phyloP scores from a whole-genome alignment of 2,113 vertebrate species.

The Nothoprocta pentlandii region DNA sequence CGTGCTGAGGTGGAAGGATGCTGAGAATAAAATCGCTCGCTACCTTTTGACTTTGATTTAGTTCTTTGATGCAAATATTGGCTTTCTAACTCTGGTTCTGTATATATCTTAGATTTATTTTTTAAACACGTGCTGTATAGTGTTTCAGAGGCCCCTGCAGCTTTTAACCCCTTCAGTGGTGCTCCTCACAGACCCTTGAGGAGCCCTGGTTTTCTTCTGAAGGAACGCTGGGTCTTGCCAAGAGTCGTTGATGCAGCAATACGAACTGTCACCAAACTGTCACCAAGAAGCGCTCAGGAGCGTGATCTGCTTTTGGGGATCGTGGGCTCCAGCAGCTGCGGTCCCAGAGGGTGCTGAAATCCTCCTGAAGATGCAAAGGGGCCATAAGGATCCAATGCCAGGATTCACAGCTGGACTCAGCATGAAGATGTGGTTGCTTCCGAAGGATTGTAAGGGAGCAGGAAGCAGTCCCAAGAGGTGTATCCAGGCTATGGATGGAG shows the following conservation, averaged over 20 bases:
- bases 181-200: no score
- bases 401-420: neutral
- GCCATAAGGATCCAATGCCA: fast-evolving
- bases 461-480: no score
- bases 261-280: no score
- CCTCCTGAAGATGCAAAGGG: neutral
- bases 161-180: neutral
- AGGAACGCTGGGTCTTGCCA: neutral
- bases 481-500: neutral
- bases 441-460: no score
- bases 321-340: neutral
- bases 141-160: neutral
- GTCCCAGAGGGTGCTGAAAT: neutral
- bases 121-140: neutral
- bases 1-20: fast-evolving
- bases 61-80: neutral
- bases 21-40: neutral
- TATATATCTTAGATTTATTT: neutral
- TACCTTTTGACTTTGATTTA: neutral
- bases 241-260: neutral
- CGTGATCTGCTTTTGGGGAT: neutral
- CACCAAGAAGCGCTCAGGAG: neutral
- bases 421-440: neutral
- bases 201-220: neutral
- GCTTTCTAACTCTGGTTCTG: neutral